Percentiles rank a stretch among this genome's conserved stretches.
Conservation (phyloP, 2,797 vertebrate genomes). For the Threskiornis aethiopicus region DNA sequence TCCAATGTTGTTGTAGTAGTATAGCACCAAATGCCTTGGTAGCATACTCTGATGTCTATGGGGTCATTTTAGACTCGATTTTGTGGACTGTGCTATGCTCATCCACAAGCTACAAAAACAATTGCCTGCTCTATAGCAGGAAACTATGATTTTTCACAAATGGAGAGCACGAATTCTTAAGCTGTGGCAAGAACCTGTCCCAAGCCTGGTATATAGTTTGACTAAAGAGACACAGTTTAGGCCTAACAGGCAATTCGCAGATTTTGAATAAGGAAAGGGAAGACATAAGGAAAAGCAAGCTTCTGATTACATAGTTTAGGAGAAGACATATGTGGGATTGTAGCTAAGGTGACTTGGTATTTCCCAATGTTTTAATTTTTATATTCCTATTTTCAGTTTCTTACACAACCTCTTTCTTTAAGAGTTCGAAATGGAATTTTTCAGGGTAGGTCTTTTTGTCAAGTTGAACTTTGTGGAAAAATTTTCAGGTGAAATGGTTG, state of each 20-base stretch:
- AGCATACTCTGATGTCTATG: neutral
- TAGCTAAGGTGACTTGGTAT: neutral
- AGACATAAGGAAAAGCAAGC: neutral
- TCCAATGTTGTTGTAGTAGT: accelerated
- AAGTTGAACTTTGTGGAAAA: neutral
- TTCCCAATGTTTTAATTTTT: neutral
- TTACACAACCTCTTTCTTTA: neutral
- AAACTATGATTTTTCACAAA: neutral
- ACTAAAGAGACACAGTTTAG: neutral
- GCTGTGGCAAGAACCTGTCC: neutral
- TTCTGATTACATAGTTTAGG: neutral
- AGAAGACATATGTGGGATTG: neutral
- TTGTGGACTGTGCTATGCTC: neutral
- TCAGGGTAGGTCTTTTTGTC: neutral
- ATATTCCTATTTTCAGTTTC: neutral
- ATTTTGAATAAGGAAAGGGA: neutral
- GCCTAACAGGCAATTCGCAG: neutral
- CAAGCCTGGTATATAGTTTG: neutral
- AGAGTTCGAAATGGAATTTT: neutral
- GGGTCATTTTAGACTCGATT: neutral
- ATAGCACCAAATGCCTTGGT: neutral
- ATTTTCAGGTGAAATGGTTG: neutral
- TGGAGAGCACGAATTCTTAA: neutral
- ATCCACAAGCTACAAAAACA: neutral
- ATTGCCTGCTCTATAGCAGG: neutral